These are phyloP conservation scores for Aphelocoma californica DNA, from an alignment of 2,797 vertebrate species.

Conservation along the genomic window DNA sequence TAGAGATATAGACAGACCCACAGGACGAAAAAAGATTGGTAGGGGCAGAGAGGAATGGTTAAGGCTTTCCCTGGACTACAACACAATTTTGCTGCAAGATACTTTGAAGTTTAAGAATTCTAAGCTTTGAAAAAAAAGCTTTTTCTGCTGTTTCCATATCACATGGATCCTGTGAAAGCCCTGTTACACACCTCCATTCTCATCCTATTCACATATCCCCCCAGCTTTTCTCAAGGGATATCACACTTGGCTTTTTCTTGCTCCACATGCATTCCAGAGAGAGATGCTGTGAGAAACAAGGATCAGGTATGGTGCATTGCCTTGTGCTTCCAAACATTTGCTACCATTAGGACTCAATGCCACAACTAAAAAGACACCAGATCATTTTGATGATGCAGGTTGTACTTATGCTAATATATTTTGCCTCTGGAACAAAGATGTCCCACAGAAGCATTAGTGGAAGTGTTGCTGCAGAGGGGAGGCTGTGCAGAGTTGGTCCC, in stretches of 20 bases:
- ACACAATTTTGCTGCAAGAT: background rate
- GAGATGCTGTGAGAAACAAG: background rate
- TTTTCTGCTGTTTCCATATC: background rate
- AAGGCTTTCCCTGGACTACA: background rate
- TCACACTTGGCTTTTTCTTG: background rate
- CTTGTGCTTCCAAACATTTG: background rate
- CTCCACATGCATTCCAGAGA: background rate
- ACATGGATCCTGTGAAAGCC: background rate
- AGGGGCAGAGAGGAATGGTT: background rate
- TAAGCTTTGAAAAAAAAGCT: background rate
- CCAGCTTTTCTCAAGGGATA: background rate
- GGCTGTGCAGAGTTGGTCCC: background rate
- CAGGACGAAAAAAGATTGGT: background rate
- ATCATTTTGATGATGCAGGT: background rate
- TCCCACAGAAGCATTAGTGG: background rate
- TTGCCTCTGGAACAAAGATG: background rate
- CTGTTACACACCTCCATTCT: background rate
- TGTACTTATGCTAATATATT: background rate
- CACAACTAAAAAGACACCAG: background rate
- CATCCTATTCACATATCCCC: background rate
- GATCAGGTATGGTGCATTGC: background rate
- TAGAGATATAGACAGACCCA: background rate
- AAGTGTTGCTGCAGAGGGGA: background rate
- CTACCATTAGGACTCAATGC: background rate
- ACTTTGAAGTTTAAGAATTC: background rate